These are phyloP conservation scores for rabbit (Oryctolagus cuniculus) DNA, from an alignment of 2,113 vertebrate species.

Conservation along the genomic window DNA sequence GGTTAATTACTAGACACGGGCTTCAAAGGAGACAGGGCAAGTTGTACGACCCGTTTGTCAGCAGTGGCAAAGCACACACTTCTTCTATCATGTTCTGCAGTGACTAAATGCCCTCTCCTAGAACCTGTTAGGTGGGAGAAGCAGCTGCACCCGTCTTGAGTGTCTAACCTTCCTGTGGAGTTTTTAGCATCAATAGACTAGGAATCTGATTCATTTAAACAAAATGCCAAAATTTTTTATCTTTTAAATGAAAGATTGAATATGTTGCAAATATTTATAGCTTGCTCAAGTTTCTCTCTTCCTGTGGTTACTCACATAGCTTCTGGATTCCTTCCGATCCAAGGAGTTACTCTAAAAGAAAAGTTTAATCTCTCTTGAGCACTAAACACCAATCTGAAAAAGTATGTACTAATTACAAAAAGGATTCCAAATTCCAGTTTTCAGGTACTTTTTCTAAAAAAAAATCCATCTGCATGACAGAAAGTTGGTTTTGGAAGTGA, in stretches of 20 bases:
- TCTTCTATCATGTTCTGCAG: neutral
- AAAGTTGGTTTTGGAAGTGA: neutral
- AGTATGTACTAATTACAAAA: neutral
- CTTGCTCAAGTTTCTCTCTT: neutral
- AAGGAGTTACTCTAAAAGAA: slow-evolving; percentile 17
- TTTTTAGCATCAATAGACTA: neutral
- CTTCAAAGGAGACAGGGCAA: slow-evolving; percentile 61
- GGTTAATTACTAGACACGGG: slow-evolving; percentile 78
- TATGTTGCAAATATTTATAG: neutral
- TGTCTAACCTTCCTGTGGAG: neutral
- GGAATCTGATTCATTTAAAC: neutral
- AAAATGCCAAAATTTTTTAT: neutral
- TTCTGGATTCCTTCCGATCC: slow-evolving; percentile 45
- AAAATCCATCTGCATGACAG: neutral
- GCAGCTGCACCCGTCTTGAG: neutral
- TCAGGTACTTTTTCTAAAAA: neutral
- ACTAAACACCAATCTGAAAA: neutral
- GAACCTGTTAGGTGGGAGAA: neutral
- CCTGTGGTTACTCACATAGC: neutral
- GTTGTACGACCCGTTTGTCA: slow-evolving; percentile 65
- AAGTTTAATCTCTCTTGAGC: slow-evolving; percentile 4
- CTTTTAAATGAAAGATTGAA: neutral
- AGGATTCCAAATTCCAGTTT: neutral
- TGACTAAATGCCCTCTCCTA: neutral
- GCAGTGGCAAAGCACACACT: neutral